Conservation (phyloP, 92 coral and sea anemone species). For the Muricea muricata region DNA sequence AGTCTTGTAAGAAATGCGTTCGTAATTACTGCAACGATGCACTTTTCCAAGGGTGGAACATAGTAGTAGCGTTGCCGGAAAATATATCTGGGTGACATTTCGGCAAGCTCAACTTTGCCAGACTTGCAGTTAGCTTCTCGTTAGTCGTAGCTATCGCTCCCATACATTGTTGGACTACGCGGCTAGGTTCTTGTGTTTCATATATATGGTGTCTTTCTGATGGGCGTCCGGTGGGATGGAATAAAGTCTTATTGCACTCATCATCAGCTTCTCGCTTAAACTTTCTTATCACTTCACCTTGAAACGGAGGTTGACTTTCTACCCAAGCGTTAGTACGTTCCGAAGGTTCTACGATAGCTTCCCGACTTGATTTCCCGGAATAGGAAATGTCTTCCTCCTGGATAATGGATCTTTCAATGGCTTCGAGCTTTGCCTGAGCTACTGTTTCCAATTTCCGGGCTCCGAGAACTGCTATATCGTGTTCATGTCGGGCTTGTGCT, state of each 20-base stretch:
- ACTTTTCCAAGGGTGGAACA: background rate
- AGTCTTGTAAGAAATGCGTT: no score
- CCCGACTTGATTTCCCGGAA: background rate
- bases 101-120: background rate
- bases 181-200: background rate
- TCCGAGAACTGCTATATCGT: background rate
- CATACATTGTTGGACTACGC: constrained; percentile 18
- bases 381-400: background rate
- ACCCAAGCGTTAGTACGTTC: background rate
- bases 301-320: background rate
- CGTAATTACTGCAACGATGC: constrained; percentile 25
- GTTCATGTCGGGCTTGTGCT: constrained; percentile 18
- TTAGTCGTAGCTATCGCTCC: constrained; percentile 43
- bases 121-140: constrained; percentile 25
- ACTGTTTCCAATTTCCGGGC: constrained; percentile 5
- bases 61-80: background rate
- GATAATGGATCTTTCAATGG: background rate
- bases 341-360: background rate
- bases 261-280: background rate
- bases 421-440: constrained; percentile 10
- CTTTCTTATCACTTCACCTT: background rate
- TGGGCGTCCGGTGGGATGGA: background rate
- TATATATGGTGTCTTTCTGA: background rate
- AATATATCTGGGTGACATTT: background rate
- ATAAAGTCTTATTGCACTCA: background rate